A percentile compares a stretch with the other conserved stretches of the same genome.
phyloP scores from a whole-genome alignment of 2,797 vertebrate genomes.

The Nyctalus aviator region DNA sequence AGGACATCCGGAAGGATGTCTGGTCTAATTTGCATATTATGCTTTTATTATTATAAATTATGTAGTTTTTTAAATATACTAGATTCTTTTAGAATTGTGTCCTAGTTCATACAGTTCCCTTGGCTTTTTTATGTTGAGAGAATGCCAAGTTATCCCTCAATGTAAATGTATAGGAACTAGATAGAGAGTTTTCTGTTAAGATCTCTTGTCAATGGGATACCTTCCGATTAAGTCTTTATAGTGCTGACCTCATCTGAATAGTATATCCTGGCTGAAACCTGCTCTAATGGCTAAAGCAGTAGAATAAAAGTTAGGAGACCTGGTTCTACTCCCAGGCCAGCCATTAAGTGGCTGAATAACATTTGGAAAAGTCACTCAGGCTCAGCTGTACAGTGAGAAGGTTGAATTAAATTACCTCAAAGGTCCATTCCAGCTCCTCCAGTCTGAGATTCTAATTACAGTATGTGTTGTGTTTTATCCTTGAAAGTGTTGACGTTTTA shows the following conservation, averaged over 20 bases:
- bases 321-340: constrained; percentile 58
- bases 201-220: constrained; percentile 38
- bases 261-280: constrained; percentile 45
- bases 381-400: constrained; percentile 73
- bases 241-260: constrained; percentile 63
- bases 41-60: neutral
- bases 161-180: constrained; percentile 53
- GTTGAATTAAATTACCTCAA: constrained; percentile 73
- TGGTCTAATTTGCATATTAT: too few species aligned
- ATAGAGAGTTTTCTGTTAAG: constrained; percentile 47
- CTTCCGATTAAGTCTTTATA: constrained; percentile 56
- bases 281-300: constrained; percentile 67
- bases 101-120: constrained; percentile 18
- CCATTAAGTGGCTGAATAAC: constrained; percentile 68
- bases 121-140: neutral
- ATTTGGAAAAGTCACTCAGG: constrained; percentile 77
- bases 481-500: constrained; percentile 52
- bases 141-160: constrained; percentile 10
- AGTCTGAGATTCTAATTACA: constrained; percentile 67
- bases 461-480: constrained; percentile 64
- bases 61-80: neutral
- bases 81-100: constrained; percentile 28
- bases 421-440: constrained; percentile 48
- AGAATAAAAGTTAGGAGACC: constrained; percentile 65
- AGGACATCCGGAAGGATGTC: too few species aligned